Evolutionary conservation across 2,888 invertebrate species (phyloP), one percentile per base, ranked within the genome.

Genomic region (Drosophila anceps): DNA sequence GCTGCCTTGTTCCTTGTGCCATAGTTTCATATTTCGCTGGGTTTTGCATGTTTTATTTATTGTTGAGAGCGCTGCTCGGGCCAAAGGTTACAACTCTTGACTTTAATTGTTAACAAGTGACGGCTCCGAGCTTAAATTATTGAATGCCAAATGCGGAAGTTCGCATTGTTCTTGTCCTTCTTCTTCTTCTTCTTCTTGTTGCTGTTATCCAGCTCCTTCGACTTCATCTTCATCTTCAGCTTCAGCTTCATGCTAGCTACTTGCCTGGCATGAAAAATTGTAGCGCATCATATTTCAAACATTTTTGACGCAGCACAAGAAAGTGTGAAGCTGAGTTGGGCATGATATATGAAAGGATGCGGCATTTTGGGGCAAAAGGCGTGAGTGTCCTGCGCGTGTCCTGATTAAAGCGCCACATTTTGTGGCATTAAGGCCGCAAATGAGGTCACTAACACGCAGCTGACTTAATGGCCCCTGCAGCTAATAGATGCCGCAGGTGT

Each of bases 31-130:
- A 84, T 84, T 84, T 84, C 81, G 65, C 79, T 79, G 84, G 84
- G 67, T 61, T 82, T 84, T 87, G 84, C 87, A 84, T 84, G 61
- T 76, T 81, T 87, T 87, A 84, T 87, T 87, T 84, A 81, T 87
- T 80, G 71, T 71, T 48, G 53, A 20, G 50, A 66, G 57, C 60
- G 60, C 64, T 37, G 69, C 39, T 54, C 66, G 61, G 48, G 37
- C 59, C 66, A 73, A 74, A 84, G 88, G 88, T 85, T 85, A 72
- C 85, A 79, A 72, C 84, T 81, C 88, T 84, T 84, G 87, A 84
- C 87, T 87, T 84, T 87, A 84, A 84, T 84, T 84, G 84, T 84
- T 82, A 87, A 81, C 87, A 84, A 87, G 85, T 76, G 82, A 79
- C 79, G 82, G 81, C 78, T 72, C 62, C 39, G 69, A 67, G 74